phyloP scores from a whole-genome alignment of 53 echinoderm and acorn worm genomes.

The Actinopyga echinites region DNA sequence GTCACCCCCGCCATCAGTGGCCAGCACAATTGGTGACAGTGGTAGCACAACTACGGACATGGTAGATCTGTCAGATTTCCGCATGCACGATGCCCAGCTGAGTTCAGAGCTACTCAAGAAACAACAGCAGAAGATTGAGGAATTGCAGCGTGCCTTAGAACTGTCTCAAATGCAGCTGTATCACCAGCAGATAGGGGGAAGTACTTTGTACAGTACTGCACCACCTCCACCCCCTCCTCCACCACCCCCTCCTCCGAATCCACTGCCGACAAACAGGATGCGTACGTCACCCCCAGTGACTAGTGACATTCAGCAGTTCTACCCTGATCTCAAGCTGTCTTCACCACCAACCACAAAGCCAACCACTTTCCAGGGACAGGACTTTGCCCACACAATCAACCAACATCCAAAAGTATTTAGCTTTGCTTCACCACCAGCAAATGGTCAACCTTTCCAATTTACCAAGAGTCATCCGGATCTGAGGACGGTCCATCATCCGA shows the following conservation, averaged over 20 bases:
- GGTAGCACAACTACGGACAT: slow-evolving; percentile 60
- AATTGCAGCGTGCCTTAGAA: slow-evolving; percentile 78
- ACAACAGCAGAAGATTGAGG: slow-evolving; percentile 88
- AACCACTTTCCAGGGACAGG: slow-evolving; percentile 78
- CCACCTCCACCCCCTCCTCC: slow-evolving; percentile 73
- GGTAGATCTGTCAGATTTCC: slow-evolving; percentile 69
- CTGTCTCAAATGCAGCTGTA: slow-evolving; percentile 84
- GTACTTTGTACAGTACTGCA: slow-evolving; percentile 1
- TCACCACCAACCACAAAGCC: slow-evolving; percentile 57
- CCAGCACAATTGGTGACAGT: slow-evolving; percentile 36
- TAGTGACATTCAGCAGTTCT: slow-evolving; percentile 13
- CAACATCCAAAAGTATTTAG: slow-evolving; percentile 81
- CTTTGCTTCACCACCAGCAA: slow-evolving; percentile 76
- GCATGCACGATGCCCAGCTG: not conserved
- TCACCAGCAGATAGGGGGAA: slow-evolving; percentile 46
- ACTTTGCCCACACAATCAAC: slow-evolving; percentile 70
- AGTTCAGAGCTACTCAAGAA: slow-evolving; percentile 75
- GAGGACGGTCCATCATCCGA: not conserved
- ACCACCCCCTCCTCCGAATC: slow-evolving; percentile 58
- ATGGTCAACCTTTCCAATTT: slow-evolving; percentile 86
- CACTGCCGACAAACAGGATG: slow-evolving; percentile 9
- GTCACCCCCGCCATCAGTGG: slow-evolving; percentile 53
- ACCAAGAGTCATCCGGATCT: slow-evolving; percentile 46
- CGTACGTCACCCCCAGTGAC: slow-evolving; percentile 7
- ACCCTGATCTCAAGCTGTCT: slow-evolving; percentile 20